Evolutionary conservation across 2,797 vertebrate genomes (phyloP).

Genomic region (Amniataba percoides): DNA sequence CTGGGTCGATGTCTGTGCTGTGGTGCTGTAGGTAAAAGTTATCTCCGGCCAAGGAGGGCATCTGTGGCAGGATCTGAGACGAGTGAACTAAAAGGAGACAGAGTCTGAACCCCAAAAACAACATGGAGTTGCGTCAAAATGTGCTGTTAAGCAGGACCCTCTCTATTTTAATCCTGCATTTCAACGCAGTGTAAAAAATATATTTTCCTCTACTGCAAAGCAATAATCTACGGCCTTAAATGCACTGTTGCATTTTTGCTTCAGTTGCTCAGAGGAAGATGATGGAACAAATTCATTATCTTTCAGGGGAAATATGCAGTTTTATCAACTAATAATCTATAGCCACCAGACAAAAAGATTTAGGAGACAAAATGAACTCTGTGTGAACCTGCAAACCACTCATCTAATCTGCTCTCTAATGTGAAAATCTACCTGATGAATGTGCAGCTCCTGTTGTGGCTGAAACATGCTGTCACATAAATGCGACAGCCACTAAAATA

Average conservation of each 20-base stretch:
- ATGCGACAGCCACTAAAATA: neutral
- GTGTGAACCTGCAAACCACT: neutral
- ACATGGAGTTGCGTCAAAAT: neutral
- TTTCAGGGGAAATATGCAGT: neutral
- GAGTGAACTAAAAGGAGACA: slow-evolving; percentile 26
- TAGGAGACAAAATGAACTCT: slow-evolving; percentile 7
- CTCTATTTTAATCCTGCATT: neutral
- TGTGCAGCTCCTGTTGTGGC: slow-evolving; percentile 15
- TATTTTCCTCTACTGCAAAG: neutral
- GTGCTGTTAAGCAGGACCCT: neutral
- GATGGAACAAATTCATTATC: neutral
- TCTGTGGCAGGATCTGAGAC: slow-evolving; percentile 37
- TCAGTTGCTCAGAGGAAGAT: slow-evolving; percentile 9
- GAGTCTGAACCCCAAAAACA: slow-evolving; percentile 28
- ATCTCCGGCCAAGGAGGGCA: slow-evolving; percentile 36
- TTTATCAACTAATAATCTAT: slow-evolving; percentile 20
- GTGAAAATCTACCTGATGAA: slow-evolving; percentile 14
- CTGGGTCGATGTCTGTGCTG: neutral
- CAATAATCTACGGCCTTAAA: neutral
- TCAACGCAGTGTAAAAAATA: neutral
- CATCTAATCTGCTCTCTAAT: neutral
- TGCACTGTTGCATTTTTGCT: slow-evolving; percentile 3
- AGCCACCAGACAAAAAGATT: neutral
- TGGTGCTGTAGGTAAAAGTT: slow-evolving; percentile 16
- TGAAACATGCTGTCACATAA: neutral